These are phyloP conservation scores for Acromyrmex heyeri DNA, from an alignment of 1,140 invertebrate genomes.

Conservation along the genomic window DNA sequence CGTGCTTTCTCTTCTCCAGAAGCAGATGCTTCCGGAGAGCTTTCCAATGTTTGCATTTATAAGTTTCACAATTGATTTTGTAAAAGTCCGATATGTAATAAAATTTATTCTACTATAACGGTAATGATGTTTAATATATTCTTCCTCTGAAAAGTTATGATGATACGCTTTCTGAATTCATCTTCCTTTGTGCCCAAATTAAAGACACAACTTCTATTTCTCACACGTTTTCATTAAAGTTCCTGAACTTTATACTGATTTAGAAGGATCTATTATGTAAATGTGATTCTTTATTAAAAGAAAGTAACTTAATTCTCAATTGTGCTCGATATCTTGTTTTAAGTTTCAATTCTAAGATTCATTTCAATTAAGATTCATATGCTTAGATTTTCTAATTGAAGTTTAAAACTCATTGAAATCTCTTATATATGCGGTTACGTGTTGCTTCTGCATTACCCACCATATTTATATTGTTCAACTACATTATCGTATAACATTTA, in stretches of 20 bases:
- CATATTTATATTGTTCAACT: not conserved
- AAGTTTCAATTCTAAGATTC: not conserved
- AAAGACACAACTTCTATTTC: not conserved
- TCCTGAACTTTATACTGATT: not conserved
- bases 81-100: not conserved
- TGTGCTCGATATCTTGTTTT: too few relatives aligned
- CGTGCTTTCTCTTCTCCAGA: not conserved
- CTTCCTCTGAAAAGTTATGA: not conserved
- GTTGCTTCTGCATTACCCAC: not conserved
- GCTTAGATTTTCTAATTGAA: not conserved
- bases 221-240: not conserved
- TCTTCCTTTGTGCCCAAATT: constrained; percentile 8
- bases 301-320: not conserved
- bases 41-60: constrained; percentile 14
- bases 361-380: not conserved
- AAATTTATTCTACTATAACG: not conserved
- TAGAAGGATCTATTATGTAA: not conserved
- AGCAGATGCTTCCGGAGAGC: not conserved
- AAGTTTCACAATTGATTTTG: constrained; percentile 16
- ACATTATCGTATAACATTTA: constrained; percentile 58
- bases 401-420: not conserved
- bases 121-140: not conserved
- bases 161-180: constrained; percentile 18
- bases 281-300: not conserved
- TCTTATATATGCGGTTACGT: not conserved